Evolutionary conservation across 2,888 invertebrate genomes (phyloP).

Genomic region (Pristionchus maxplancki): DNA sequence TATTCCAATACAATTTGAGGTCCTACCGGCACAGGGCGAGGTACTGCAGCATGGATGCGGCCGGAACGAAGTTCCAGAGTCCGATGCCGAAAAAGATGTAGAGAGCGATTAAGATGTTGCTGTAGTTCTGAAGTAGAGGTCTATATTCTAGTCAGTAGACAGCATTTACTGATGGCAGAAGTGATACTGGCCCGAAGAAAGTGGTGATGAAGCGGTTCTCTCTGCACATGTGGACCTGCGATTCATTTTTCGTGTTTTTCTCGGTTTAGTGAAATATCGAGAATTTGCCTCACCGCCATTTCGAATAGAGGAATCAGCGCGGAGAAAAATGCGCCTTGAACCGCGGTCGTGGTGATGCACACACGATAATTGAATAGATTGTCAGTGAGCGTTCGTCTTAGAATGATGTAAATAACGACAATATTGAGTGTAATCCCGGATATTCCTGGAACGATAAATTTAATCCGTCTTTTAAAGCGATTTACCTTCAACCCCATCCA

Average conservation of each 20-base stretch:
- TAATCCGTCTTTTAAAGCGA: background rate
- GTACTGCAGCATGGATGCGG: background rate
- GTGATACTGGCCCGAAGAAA: background rate
- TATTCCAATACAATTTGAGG: no score
- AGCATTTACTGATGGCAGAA: background rate
- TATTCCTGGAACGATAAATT: background rate
- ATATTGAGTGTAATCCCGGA: background rate
- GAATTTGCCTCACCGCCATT: background rate
- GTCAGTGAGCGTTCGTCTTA: background rate
- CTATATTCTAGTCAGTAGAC: background rate
- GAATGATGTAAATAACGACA: background rate
- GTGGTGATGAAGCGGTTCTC: background rate
- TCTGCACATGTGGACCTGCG: background rate
- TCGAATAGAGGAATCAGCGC: background rate
- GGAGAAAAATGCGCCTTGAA: background rate
- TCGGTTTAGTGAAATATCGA: background rate
- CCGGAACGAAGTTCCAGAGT: background rate
- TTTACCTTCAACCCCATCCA: background rate
- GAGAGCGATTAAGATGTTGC: background rate
- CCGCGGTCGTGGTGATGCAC: background rate
- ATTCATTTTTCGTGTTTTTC: no score
- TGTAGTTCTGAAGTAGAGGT: background rate
- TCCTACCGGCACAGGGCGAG: background rate
- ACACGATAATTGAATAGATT: background rate
- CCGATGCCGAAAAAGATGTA: background rate